A percentile compares a stretch with the other conserved stretches of the same genome.
These are phyloP conservation scores for Sebastes trivittatus DNA, from an alignment of 2,797 vertebrate species.

Conservation along the genomic window DNA sequence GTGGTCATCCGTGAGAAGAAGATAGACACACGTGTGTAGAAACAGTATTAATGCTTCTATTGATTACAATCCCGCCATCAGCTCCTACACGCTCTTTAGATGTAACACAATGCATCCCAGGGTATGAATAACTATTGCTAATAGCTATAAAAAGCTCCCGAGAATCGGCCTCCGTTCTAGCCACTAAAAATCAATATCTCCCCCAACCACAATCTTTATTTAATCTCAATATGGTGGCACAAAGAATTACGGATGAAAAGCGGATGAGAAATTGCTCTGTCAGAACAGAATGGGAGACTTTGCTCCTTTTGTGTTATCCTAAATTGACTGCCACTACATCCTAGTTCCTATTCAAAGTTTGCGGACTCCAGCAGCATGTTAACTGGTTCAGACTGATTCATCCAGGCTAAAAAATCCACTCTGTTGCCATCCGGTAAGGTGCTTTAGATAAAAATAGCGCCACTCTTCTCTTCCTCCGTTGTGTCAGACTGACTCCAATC, in stretches of 20 bases:
- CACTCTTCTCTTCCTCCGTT: conserved; percentile 20
- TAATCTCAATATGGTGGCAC: conserved; percentile 72
- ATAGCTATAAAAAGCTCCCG: conserved; percentile 81
- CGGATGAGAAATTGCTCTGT: conserved; percentile 53
- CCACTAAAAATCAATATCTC: conserved; percentile 78
- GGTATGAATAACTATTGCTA: conserved; percentile 78
- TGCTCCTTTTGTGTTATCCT: conserved; percentile 18
- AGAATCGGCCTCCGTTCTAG: conserved; percentile 66
- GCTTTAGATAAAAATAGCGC: conserved; percentile 38
- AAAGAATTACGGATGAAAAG: conserved; percentile 67
- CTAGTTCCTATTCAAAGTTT: conserved; percentile 4
- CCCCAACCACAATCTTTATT: conserved; percentile 77
- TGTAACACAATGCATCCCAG: conserved; percentile 80
- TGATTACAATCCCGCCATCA: conserved; percentile 73
- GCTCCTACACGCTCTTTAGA: conserved; percentile 60
- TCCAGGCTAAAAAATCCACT: conserved; percentile 14
- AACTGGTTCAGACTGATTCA: conserved; percentile 12
- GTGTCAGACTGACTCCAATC: conserved; percentile 45
- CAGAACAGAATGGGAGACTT: conserved; percentile 18
- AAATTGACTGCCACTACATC: conserved; percentile 15
- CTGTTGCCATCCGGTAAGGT: conserved; percentile 21
- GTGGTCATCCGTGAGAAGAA: conserved; percentile 30
- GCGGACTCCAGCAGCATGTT: background rate
- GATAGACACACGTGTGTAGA: conserved; percentile 7
- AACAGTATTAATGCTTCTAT: conserved; percentile 72